Percentiles rank a stretch among this genome's conserved stretches.
Conservation (phyloP, 64 coral and sea anemone genomes). For the Acropora tenuis region DNA sequence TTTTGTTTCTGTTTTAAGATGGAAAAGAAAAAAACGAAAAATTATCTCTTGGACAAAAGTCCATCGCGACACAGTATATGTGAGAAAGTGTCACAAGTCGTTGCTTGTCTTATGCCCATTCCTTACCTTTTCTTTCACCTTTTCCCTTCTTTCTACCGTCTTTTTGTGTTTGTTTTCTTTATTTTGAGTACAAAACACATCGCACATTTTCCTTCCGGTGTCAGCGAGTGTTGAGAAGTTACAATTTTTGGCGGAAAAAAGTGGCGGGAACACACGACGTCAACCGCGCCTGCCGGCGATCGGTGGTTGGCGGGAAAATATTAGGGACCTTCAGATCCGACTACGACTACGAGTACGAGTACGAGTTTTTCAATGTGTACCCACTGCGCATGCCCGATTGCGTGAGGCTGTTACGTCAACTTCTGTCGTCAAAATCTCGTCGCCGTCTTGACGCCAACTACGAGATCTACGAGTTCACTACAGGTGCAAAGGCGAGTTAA, state of each 20-base stretch:
- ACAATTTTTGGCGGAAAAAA: neutral
- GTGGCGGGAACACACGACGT: too few relatives aligned
- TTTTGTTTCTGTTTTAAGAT: constrained; percentile 6
- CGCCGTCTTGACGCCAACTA: too few relatives aligned
- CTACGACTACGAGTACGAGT: too few relatives aligned
- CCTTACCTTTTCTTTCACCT: neutral
- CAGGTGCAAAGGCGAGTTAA: too few relatives aligned
- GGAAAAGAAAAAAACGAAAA: neutral
- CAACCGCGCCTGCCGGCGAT: too few relatives aligned
- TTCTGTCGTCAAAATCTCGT: too few relatives aligned
- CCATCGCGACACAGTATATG: neutral
- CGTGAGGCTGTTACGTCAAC: too few relatives aligned
- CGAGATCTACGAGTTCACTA: too few relatives aligned
- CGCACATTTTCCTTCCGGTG: neutral
- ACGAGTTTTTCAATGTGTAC: too few relatives aligned
- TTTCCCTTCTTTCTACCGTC: neutral
- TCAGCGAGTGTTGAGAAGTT: neutral
- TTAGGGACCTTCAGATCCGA: too few relatives aligned
- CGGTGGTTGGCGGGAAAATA: too few relatives aligned
- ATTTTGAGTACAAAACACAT: neutral
- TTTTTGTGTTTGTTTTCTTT: neutral
- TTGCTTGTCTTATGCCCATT: neutral
- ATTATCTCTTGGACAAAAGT: neutral
- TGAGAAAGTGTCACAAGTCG: neutral
- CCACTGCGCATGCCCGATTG: too few relatives aligned